phyloP scores from a whole-genome alignment of 1,140 invertebrate species.

The Drosophila novamexicana region DNA sequence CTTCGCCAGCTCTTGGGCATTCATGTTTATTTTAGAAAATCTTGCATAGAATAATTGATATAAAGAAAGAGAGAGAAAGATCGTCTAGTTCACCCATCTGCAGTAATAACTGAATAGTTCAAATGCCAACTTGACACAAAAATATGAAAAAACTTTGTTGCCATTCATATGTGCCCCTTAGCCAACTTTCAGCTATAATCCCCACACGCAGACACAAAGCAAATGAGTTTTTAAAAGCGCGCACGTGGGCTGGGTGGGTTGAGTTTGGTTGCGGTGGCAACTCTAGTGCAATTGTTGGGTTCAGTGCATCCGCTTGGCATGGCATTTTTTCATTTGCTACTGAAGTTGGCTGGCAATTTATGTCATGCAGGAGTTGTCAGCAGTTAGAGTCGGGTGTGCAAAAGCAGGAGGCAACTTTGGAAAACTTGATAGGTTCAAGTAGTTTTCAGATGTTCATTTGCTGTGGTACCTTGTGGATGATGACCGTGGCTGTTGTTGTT shows the following conservation, averaged over 20 bases:
- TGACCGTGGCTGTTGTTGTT: background rate
- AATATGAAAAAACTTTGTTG: slow-evolving; percentile 52
- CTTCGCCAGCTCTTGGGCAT: background rate
- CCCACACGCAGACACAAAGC: slow-evolving; percentile 29
- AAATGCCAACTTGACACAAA: slow-evolving; percentile 38
- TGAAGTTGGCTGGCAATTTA: slow-evolving; percentile 51
- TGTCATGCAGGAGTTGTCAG: slow-evolving; percentile 34
- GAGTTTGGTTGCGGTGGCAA: slow-evolving; percentile 21
- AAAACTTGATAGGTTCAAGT: background rate
- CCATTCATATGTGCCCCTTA: slow-evolving; percentile 10
- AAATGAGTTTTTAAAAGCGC: slow-evolving; percentile 69
- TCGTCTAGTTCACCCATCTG: background rate
- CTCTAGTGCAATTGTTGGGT: slow-evolving; percentile 5
- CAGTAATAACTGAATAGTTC: slow-evolving; percentile 23
- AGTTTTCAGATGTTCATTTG: slow-evolving; percentile 12
- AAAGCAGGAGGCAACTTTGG: slow-evolving; percentile 14
- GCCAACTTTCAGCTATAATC: slow-evolving; percentile 26
- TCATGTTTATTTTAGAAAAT: background rate
- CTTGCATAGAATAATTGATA: background rate
- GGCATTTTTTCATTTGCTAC: slow-evolving; percentile 35
- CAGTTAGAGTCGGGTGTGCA: slow-evolving; percentile 20
- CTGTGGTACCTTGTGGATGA: background rate
- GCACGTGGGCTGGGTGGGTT: background rate
- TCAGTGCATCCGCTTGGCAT: slow-evolving; percentile 41
- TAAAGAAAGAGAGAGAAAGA: background rate